phyloP scores from a whole-genome alignment of 2,113 vertebrate genomes.

The Hippotragus niger region DNA sequence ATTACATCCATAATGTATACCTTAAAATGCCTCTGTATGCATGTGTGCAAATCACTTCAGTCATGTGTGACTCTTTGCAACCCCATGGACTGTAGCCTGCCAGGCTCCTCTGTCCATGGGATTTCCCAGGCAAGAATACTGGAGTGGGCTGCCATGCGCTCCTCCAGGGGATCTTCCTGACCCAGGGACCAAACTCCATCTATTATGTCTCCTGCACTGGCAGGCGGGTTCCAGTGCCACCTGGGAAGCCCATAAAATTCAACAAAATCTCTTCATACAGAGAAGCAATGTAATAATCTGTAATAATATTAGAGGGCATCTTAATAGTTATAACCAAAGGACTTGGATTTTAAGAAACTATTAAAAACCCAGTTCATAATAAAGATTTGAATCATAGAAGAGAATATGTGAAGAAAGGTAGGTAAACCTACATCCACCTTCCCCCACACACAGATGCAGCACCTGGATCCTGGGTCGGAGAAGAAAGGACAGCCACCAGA shows the following conservation, averaged over 20 bases:
- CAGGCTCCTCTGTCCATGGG: neutral
- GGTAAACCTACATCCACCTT: too few species aligned
- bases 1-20: neutral
- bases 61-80: rapidly evolving
- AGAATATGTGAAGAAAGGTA: neutral
- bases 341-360: neutral
- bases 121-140: neutral
- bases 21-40: neutral
- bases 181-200: neutral
- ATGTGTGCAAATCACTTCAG: neutral
- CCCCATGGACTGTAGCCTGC: neutral
- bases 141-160: neutral
- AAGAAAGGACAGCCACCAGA: rapidly evolving
- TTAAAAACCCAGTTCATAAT: neutral
- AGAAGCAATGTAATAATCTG: neutral
- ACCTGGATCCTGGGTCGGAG: neutral
- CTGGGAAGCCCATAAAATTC: neutral
- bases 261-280: neutral
- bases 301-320: neutral
- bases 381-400: neutral
- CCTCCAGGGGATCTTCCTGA: neutral
- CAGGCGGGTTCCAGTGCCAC: neutral
- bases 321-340: neutral
- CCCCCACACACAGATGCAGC: neutral
- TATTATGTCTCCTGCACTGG: neutral